These are phyloP conservation scores for Sebastiscus tertius DNA, from an alignment of 2,797 vertebrate species.

Conservation along the genomic window DNA sequence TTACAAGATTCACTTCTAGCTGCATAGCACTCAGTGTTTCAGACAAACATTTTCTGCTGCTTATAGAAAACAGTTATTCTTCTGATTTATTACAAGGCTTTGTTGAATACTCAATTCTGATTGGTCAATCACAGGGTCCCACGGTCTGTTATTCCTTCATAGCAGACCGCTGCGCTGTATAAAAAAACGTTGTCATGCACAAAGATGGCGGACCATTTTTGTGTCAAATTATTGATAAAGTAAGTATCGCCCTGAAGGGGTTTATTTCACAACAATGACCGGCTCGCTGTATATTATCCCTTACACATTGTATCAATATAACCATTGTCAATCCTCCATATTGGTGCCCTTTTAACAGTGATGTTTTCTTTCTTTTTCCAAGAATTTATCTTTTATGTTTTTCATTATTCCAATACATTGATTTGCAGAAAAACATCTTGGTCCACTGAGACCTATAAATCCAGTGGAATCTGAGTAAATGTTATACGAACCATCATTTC, in stretches of 20 bases:
- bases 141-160: too few relatives aligned
- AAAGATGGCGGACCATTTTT: too few relatives aligned
- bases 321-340: not conserved
- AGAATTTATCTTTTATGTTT: conserved; percentile 5
- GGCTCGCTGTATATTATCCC: too few relatives aligned
- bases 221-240: too few relatives aligned
- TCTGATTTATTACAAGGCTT: not conserved
- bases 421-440: not conserved
- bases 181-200: too few relatives aligned
- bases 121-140: too few relatives aligned
- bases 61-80: conserved; percentile 8
- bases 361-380: not conserved
- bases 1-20: conserved; percentile 26
- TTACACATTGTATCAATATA: not conserved
- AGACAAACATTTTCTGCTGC: conserved; percentile 4
- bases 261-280: too few relatives aligned
- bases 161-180: too few relatives aligned
- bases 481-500: conserved; percentile 8
- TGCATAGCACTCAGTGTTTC: not conserved
- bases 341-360: not conserved
- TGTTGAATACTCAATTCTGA: too few relatives aligned
- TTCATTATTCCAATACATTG: conserved; percentile 8
- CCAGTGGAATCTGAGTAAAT: conserved; percentile 10
- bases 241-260: too few relatives aligned
- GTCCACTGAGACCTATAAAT: conserved; percentile 16